A percentile compares a stretch with the other conserved stretches of the same genome.
Conservation (phyloP, 2,113 vertebrate species). For the Triplophysa rosa region DNA sequence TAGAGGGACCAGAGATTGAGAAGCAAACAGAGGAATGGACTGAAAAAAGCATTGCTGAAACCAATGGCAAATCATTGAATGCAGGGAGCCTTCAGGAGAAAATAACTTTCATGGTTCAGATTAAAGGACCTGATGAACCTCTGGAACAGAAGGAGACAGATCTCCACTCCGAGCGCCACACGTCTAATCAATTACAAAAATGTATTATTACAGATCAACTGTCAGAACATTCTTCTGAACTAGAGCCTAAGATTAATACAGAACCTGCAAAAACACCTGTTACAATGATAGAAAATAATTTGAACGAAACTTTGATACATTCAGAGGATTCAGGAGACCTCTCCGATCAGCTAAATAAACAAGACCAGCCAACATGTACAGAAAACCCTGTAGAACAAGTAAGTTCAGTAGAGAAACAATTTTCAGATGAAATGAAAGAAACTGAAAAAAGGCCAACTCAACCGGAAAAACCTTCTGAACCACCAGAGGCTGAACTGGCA, state of each 20-base stretch:
- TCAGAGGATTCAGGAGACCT: conserved; percentile 35
- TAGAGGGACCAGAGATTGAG: too few relatives aligned
- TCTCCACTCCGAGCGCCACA: neutral
- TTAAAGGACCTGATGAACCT: neutral
- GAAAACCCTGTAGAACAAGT: neutral
- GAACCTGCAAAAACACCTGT: neutral
- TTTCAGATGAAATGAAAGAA: conserved; percentile 23
- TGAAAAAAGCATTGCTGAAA: neutral
- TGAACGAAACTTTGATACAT: neutral
- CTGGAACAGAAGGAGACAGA: conserved; percentile 4
- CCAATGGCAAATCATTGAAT: neutral
- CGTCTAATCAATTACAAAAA: neutral
- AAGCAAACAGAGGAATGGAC: neutral
- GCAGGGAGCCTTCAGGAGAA: conserved; percentile 6
- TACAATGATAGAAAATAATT: neutral
- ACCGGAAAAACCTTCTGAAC: conserved; percentile 24
- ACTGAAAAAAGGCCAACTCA: neutral
- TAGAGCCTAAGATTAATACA: conserved; percentile 39
- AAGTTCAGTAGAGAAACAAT: neutral
- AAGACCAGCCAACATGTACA: neutral
- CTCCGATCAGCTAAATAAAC: conserved; percentile 20
- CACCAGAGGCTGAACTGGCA: neutral
- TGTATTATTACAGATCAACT: neutral
- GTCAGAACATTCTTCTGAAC: conserved; percentile 21
- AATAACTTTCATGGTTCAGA: neutral